Evolutionary conservation across 2,888 invertebrate genomes (phyloP), one percentile per base, ranked within the genome.

Genomic region (Autographa gamma): DNA sequence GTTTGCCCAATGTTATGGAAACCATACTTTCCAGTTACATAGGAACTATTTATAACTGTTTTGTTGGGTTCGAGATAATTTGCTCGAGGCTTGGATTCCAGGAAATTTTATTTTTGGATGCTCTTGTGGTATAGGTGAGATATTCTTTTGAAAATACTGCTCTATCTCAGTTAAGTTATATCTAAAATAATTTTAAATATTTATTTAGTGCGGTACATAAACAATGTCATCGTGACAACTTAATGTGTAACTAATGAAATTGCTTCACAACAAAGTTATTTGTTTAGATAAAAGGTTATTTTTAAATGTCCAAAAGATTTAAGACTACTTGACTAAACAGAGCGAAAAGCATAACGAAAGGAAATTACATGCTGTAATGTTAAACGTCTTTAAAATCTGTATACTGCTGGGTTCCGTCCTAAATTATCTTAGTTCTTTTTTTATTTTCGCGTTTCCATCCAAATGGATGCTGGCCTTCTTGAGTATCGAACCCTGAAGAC

Each of bases 41-140:
- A 69, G 62, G 69, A 76, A 80, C 31, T 71, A 69, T 77, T 59
- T 7, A 48, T 48, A 58, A 58, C 60, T 58, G 43, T 63, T 68
- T 63, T 32, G 31, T 54, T 25, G 41, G 58, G 60, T 41, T 60
- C 25, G 59, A 65, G 48, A 52, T 59, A 66, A 70, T 70, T 66
- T 66, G 52, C 54, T 19, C 54, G 19, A n/a, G 32, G 16, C 18
- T n/a, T 19, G 63, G 58, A 67, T 66, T 58, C 13, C n/a, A 16
- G 9, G 8, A 63, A 43, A 11, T 65, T 64, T 54, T 25, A 64
- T 19, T 56, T 56, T 56, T 19, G 48, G 48, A 48, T 48, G 48
- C 11, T 56, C 54, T 56, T 56, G 48, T 48, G 48, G n/a, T 48
- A n/a, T 48, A n/a, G n/a, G 16, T 48, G 48, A 48, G 48, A 48